Percentiles rank a stretch among this genome's conserved stretches.
Evolutionary conservation across 1,140 invertebrate genomes (phyloP).

Genomic region (Cardiocondyla obscurior): DNA sequence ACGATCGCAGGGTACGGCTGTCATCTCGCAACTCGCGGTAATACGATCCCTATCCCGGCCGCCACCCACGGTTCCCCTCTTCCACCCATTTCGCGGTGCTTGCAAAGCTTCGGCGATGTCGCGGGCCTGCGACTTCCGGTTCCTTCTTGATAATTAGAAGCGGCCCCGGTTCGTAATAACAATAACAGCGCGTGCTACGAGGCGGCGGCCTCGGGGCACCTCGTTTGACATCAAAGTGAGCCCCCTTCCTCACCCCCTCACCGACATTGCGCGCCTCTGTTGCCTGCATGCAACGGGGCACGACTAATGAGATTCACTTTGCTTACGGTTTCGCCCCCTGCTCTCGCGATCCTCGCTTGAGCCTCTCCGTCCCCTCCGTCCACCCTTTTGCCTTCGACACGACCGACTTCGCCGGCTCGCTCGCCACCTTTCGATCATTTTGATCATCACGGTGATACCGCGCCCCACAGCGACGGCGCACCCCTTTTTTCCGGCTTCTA

Average conservation of each 20-base stretch:
- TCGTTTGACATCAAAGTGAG: slow-evolving; percentile 83
- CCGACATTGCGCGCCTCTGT: slow-evolving; percentile 4
- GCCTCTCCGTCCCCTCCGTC: neutral
- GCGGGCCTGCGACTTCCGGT: slow-evolving; percentile 68
- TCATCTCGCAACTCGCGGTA: slow-evolving; percentile 11
- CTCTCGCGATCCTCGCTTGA: slow-evolving; percentile 13
- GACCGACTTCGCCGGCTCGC: slow-evolving; percentile 36
- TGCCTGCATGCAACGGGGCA: slow-evolving; percentile 76
- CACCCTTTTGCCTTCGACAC: neutral
- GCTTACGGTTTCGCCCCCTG: slow-evolving; percentile 76
- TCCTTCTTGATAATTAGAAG: slow-evolving; percentile 71
- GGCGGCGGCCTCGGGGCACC: slow-evolving; percentile 72
- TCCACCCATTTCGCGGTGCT: neutral
- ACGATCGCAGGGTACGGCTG: neutral
- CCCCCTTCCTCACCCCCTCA: slow-evolving; percentile 58
- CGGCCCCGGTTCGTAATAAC: slow-evolving; percentile 64
- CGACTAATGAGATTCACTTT: slow-evolving; percentile 84
- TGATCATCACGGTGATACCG: slow-evolving; percentile 70
- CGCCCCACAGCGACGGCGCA: slow-evolving; percentile 17
- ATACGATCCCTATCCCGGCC: slow-evolving; percentile 1
- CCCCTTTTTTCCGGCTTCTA: slow-evolving; percentile 53
- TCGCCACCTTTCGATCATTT: slow-evolving; percentile 69
- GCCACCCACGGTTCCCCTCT: neutral
- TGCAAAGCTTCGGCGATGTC: neutral
- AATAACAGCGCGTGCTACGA: slow-evolving; percentile 61